Conservation (phyloP, 2,113 vertebrate genomes). For the Planiliza haematocheilus region DNA sequence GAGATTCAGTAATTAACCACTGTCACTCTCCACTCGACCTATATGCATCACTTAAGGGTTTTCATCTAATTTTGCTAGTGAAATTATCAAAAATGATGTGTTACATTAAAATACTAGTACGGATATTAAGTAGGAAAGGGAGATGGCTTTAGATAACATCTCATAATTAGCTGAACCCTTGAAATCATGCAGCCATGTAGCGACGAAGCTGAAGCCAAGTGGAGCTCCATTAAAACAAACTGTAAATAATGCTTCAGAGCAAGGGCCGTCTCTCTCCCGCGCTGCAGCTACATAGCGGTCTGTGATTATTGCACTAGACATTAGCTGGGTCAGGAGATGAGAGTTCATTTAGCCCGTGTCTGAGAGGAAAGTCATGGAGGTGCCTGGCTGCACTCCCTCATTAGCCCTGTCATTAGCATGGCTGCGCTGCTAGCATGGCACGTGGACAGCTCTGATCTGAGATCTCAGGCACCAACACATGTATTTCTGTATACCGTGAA, state of each 20-base stretch:
- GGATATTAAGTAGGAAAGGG: neutral
- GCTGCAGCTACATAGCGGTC: conserved; percentile 21
- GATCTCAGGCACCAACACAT: neutral
- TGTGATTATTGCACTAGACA: conserved; percentile 42
- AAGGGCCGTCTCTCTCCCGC: neutral
- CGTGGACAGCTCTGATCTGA: neutral
- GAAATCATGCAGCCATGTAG: neutral
- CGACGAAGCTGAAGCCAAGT: neutral
- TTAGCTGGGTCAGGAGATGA: conserved; percentile 43
- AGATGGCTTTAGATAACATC: neutral
- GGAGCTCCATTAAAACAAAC: conserved; percentile 4
- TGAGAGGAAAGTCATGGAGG: conserved; percentile 13
- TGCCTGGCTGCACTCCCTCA: conserved; percentile 16
- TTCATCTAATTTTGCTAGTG: too few species aligned
- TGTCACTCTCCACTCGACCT: too few species aligned
- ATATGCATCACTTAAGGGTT: too few species aligned
- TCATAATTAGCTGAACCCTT: neutral
- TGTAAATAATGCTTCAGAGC: conserved; percentile 24
- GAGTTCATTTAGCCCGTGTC: conserved; percentile 47
- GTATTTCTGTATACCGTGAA: neutral
- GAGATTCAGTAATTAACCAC: too few species aligned
- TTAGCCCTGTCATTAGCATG: conserved; percentile 29
- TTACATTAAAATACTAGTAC: too few species aligned
- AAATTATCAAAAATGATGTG: too few species aligned
- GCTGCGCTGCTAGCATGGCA: neutral